Conservation (phyloP, 23 tunicate species). For the Ascidia mentula region DNA sequence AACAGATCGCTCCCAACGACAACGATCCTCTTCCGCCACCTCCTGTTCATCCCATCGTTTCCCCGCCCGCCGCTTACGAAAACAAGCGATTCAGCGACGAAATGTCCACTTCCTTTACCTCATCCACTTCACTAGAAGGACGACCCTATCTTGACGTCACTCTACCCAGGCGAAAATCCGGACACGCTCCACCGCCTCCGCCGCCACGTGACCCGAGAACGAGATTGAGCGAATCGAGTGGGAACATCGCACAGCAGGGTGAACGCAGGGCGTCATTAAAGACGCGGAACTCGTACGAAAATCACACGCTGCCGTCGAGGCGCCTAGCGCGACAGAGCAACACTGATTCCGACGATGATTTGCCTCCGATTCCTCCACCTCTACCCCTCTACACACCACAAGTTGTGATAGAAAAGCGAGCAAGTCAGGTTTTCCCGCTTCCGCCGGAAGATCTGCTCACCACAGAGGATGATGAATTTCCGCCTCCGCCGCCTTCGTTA, state of each 20-base stretch:
- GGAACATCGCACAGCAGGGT: not conserved
- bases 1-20: not conserved
- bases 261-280: not conserved
- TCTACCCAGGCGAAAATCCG: not conserved
- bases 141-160: not conserved
- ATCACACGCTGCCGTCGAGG: not conserved
- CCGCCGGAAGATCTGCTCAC: conserved; percentile 44
- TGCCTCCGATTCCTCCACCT: conserved; percentile 46
- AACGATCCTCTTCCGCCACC: not conserved
- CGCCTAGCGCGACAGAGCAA: not conserved
- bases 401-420: conserved; percentile 4
- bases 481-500: conserved; percentile 56
- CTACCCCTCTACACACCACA: conserved; percentile 51
- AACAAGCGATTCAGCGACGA: conserved; percentile 19
- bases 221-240: conserved; percentile 8
- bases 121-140: not conserved
- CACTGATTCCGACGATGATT: conserved; percentile 27
- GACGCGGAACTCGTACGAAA: not conserved
- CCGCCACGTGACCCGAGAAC: conserved; percentile 53
- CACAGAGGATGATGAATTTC: conserved; percentile 11
- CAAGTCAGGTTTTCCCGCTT: conserved; percentile 23
- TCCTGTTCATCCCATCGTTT: conserved; percentile 18
- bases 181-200: conserved; percentile 36
- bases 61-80: conserved; percentile 20
- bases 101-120: conserved; percentile 5